phyloP scores from a whole-genome alignment of 2,113 vertebrate species.

The Macrotus californicus region DNA sequence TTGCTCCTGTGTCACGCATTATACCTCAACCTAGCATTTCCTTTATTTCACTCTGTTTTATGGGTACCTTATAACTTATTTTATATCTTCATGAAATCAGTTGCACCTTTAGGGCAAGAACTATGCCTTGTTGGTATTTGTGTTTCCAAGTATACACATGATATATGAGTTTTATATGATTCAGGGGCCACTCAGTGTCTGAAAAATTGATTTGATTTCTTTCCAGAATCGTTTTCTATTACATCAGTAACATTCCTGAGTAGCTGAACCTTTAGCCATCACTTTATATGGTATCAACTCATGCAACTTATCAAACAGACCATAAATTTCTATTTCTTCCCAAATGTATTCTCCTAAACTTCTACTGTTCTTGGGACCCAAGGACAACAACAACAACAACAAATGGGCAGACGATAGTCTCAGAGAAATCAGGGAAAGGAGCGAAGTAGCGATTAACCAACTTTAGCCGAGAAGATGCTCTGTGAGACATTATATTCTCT shows the following conservation, averaged over 20 bases:
- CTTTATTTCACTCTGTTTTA: constrained; percentile 32
- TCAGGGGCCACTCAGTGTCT: not conserved
- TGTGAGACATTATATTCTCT: not conserved
- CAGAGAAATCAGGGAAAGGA: not conserved
- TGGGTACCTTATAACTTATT: not conserved
- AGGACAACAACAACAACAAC: not conserved
- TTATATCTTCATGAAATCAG: constrained; percentile 38
- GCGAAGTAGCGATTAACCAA: not conserved
- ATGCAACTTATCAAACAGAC: not conserved
- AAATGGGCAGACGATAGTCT: not conserved
- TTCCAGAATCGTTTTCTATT: constrained; percentile 33
- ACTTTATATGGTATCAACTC: not conserved
- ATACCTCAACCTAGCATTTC: not conserved
- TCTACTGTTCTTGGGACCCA: not conserved
- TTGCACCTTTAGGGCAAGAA: not conserved
- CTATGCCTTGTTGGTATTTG: not conserved
- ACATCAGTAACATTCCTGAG: not conserved
- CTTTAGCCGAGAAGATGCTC: not conserved
- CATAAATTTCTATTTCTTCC: not conserved
- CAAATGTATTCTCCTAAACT: not conserved
- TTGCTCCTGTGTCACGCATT: not conserved
- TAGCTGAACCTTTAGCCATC: not conserved
- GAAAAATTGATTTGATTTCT: constrained; percentile 29
- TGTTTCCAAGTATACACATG: not conserved
- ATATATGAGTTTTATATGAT: not conserved